Evolutionary conservation across 2,888 invertebrate species (phyloP), one percentile per base, ranked within the genome.

Genomic region (Nipponacmea schrenckii): DNA sequence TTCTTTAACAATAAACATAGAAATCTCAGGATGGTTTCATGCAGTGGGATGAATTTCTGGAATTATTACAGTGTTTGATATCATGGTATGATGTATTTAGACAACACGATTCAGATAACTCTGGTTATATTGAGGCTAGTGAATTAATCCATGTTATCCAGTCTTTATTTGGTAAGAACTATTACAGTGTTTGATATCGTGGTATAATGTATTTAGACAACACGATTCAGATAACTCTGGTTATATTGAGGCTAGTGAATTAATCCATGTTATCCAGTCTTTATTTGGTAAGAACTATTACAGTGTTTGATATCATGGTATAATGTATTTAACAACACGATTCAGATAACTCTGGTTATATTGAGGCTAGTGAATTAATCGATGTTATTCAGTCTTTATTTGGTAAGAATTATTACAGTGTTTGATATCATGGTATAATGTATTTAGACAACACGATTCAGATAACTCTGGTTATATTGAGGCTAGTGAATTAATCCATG

Each of bases 21-120:
- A 74, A 84, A 44, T 83, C 82, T 14, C 79, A 80, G n/a, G 86
- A 87, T 79, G 87, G 87, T 5, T 84, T 87, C 65, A 86, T 87
- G 87, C 86, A 86, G 74, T 86, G 83, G 80, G 70, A 79, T 10
- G 87, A 87, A 69, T 87, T 86, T 73, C 45, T 81, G 74, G 87
- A 87, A 73, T 77, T 87, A 39, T 84, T 86, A 74, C 80, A 83
- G 63, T 87, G 87, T 72, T 75, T 87, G n/a, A 76, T 84, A 4
- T 80, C 82, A n/a, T 87, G 87, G 87, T 78, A 78, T 69, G 80
- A 80, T 8, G 79, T 83, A 67, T 87, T 87, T 71, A 48, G 71
- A 5, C 81, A 82, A 69, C 81, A 82, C 64, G 87, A 87, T 69
- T 17, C 68, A 0, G 80, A 87, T 70, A 14, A 80, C 3, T 83